Evolutionary conservation across 2,113 vertebrate species (phyloP).

Genomic region (Melanerpes aurifrons): DNA sequence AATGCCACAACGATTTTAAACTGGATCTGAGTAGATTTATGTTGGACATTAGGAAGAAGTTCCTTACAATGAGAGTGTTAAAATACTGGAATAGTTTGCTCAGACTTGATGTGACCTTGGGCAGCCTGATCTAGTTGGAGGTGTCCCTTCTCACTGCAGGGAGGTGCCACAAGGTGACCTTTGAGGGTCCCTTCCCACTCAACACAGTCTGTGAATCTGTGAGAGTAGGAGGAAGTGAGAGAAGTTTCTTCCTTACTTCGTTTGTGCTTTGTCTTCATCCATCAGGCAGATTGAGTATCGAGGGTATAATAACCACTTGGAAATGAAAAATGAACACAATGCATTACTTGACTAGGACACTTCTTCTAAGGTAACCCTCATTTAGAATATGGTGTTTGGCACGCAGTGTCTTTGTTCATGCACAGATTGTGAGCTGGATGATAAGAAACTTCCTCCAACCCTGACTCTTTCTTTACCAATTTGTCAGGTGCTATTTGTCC

Average conservation of each 20-base stretch:
- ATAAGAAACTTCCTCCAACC: neutral
- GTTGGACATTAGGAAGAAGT: no score
- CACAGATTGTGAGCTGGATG: neutral
- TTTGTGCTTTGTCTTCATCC: neutral
- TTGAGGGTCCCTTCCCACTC: no score
- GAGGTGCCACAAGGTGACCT: no score
- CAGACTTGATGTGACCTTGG: no score
- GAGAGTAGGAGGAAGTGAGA: neutral
- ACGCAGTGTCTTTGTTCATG: neutral
- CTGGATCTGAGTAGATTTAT: no score
- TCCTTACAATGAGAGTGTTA: no score
- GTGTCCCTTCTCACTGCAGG: no score
- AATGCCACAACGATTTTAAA: neutral
- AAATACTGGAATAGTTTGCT: no score
- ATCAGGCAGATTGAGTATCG: neutral
- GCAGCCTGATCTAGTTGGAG: no score
- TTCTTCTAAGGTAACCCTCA: neutral
- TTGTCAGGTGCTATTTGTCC: neutral
- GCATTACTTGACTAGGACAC: neutral
- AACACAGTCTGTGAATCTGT: neutral
- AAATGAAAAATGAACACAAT: neutral
- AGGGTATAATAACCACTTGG: neutral
- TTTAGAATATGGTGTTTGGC: neutral
- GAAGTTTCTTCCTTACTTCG: neutral
- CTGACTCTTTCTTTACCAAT: neutral